Base-by-base conservation (phyloP, 2,113 vertebrate genomes). In the Eubucco bourcierii region DNA sequence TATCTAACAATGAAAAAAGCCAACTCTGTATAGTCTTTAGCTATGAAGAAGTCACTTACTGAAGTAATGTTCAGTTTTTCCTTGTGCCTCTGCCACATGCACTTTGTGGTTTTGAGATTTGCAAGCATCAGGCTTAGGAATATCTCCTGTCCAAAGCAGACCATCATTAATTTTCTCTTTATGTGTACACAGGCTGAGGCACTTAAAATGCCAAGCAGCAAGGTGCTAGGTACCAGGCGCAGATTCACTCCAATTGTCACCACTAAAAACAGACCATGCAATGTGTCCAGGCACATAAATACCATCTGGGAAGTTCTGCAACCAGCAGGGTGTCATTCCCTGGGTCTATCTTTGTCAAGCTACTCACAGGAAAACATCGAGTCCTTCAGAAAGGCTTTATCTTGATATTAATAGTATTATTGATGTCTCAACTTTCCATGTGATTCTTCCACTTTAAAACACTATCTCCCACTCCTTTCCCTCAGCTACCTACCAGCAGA, bases 161-260 rank as follows among this genome's bases (percentile, higher is more conserved):
- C 18, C 12, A 2, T 70, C 5, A 0, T 58, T 73, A 12, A 55
- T 88, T 86, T 79, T 12, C 19, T 81, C 34, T 39, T 55, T 59
- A 6, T 0, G 0, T 2, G 2, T 14, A 20, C 15, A 17, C 17
- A 60, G 47, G 19, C 80, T 39, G 44, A 8, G 12, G 8, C 6
- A 7, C n/a, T 80, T 81, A 9, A 20, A 18, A 14, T 23, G 24
- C 21, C 5, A 23, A 8, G 25, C 33, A 34, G 10, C 52, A 24
- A 55, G 46, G 29, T 25, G 12, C 5, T 29, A 55, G 9, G 16
- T 23, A 50, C 6, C 27, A 58, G 44, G 13, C 27, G 29, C 27
- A 18, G 3, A 5, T 9, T 65, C 17, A 14, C 2, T 76, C 17
- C 3, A 31, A 18, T 52, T 33, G 20, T 67, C 41, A 41, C 18